A percentile compares a stretch with the other conserved stretches of the same genome.
phyloP scores from a whole-genome alignment of 2,113 vertebrate genomes.

The Diadophis punctatus region DNA sequence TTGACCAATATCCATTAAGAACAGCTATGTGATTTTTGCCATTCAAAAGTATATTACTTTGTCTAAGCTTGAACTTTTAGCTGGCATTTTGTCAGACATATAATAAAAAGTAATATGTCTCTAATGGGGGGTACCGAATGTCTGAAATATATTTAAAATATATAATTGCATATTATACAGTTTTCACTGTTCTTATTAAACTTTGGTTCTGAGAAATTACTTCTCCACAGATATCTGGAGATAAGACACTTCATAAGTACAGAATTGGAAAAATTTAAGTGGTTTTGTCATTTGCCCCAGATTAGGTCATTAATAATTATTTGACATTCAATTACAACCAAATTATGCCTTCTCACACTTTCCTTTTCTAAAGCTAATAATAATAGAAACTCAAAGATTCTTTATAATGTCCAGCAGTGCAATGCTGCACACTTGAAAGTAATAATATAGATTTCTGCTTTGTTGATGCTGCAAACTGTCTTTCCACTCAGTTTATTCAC shows the following conservation, averaged over 20 bases:
- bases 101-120: conserved; percentile 12
- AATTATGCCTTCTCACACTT: conserved; percentile 21
- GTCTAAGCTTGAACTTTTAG: neutral
- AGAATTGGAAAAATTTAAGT: conserved; percentile 50
- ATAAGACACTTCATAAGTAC: conserved; percentile 55
- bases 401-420: conserved; percentile 24
- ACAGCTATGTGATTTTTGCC: neutral
- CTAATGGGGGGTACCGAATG: conserved; percentile 44
- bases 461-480: neutral
- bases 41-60: neutral
- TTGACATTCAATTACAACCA: conserved; percentile 45
- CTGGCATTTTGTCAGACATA: neutral
- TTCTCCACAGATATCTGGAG: conserved; percentile 53
- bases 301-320: conserved; percentile 66
- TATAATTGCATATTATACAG: conserved; percentile 26
- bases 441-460: conserved; percentile 6
- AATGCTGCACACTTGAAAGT: conserved; percentile 24
- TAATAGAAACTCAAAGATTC: neutral
- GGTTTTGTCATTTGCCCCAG: conserved; percentile 40
- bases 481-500: fast-evolving
- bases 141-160: conserved; percentile 31
- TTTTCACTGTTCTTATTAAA: conserved; percentile 21
- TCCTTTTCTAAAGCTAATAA: neutral
- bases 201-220: conserved; percentile 37
- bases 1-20: neutral